Base-by-base conservation (phyloP, 2,113 vertebrate species). In the Entomyzon cyanotis region DNA sequence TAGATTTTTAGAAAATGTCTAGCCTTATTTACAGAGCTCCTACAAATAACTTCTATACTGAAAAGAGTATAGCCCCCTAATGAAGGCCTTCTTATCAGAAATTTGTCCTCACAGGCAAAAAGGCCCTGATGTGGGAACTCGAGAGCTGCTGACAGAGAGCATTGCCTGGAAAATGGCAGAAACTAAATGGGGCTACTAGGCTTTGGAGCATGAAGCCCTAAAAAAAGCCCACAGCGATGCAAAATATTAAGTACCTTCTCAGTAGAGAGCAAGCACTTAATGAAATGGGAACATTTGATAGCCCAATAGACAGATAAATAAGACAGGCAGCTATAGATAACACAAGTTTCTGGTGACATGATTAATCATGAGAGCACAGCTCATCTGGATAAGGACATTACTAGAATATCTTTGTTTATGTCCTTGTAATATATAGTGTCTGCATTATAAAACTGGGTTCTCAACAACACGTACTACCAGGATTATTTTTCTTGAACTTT, bases 301-400 rank as follows among this genome's bases (percentile, higher is more conserved):
- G 64, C 23, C 76, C 60, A 84, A 47, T 44, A 92, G 60, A 90
- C 59, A 92, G 81, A 90, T 78, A 92, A 90, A 89, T 92, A 92
- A 93, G 68, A 84, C 60, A 80, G 52, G 28, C 79, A 90, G 59
- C 68, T 90, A 80, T 13, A 81, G 76, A 90, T 88, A 77, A 86
- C 76, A 55, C 35, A 39, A 44, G 33, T 86, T 96, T 90, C 71
- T 55, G 30, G 80, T 78, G 76, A 78, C 30, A 25, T 33, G 64
- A 92, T 92, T 93, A 60, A 89, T 81, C 56, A n/a, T 15, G 27
- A 77, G 18, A 67, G 50, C 50, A 77, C 63, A 76, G 50, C 59
- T 94, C 60, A 90, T 86, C 80, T 78, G 68, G 77, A 60, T 89
- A 84, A 89, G 64, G 69, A 71, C 53, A 41, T 68, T 78, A 76